These are phyloP conservation scores for Steinernema khuongi DNA, from an alignment of 1,140 invertebrate genomes.

Conservation along the genomic window DNA sequence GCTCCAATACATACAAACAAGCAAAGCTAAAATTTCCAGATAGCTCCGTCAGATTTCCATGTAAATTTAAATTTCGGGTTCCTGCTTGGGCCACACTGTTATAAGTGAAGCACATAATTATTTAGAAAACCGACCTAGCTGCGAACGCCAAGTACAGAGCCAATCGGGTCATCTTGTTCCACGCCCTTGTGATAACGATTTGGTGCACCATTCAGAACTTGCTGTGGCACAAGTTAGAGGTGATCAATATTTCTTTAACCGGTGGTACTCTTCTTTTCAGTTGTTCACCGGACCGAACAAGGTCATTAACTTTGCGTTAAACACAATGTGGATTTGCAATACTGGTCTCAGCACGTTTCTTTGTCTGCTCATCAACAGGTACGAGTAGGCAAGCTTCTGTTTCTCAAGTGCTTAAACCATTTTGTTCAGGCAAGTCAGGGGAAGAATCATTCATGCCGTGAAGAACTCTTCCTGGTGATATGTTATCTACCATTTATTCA, in stretches of 20 bases:
- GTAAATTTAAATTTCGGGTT: too few relatives aligned
- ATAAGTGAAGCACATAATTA: too few relatives aligned
- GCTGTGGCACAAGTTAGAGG: conserved; percentile 3
- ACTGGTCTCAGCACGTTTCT: neutral
- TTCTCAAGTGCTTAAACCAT: too few relatives aligned
- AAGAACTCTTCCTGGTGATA: too few relatives aligned
- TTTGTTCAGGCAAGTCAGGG: too few relatives aligned
- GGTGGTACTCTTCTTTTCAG: neutral
- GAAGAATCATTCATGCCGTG: too few relatives aligned
- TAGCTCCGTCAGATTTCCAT: too few relatives aligned
- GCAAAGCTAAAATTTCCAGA: too few relatives aligned
- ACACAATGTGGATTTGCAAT: conserved; percentile 8
- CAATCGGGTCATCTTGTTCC: neutral
- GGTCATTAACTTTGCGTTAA: neutral
- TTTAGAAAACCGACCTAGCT: neutral
- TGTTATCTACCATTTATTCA: too few relatives aligned
- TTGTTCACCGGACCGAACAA: neutral
- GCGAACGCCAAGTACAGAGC: neutral
- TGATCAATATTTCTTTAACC: neutral
- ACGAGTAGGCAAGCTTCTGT: too few relatives aligned
- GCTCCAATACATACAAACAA: too few relatives aligned
- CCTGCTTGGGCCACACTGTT: too few relatives aligned
- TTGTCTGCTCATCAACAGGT: neutral
- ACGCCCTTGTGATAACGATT: neutral
- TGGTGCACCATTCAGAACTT: neutral